Evolutionary conservation across 2,888 invertebrate species (phyloP).

Genomic region (Ectemnius continuus): DNA sequence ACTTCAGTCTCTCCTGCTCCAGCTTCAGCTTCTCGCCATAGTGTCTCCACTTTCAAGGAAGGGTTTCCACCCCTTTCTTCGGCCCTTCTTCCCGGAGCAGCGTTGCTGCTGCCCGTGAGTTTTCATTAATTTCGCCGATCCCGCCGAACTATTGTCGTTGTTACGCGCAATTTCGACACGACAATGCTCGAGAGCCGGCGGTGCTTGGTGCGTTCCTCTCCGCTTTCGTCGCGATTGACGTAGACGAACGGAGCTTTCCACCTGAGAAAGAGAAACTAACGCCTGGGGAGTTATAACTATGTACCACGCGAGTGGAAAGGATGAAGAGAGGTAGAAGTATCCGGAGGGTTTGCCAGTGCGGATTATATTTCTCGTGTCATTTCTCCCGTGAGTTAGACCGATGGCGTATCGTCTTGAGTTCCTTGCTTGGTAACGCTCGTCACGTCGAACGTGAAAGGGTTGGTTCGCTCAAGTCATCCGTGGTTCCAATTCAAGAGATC

Average conservation of each 20-base stretch:
- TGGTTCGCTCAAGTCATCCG: background rate
- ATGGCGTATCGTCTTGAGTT: conserved; percentile 47
- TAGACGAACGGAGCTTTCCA: conserved; percentile 40
- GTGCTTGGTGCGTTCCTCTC: no score
- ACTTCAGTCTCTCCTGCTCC: conserved; percentile 4
- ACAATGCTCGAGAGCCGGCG: conserved; percentile 59
- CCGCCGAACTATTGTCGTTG: conserved; percentile 73
- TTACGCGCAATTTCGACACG: conserved; percentile 74
- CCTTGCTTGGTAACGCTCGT: conserved; percentile 24
- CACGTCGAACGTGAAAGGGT: conserved; percentile 11
- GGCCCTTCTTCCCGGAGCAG: conserved; percentile 46
- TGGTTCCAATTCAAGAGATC: no score
- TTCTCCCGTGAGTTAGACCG: conserved; percentile 65
- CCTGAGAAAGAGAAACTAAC: conserved; percentile 44
- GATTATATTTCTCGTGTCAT: conserved; percentile 72
- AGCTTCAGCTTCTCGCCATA: conserved; percentile 21
- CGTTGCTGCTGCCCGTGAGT: conserved; percentile 57
- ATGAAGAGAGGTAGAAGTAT: conserved; percentile 56
- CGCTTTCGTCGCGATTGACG: conserved; percentile 64
- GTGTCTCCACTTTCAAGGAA: conserved; percentile 45
- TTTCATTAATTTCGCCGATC: conserved; percentile 75
- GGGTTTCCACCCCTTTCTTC: conserved; percentile 58
- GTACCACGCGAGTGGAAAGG: conserved; percentile 21
- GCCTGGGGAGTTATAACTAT: conserved; percentile 60
- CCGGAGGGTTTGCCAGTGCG: conserved; percentile 43